Evolutionary conservation across 1,140 invertebrate species (phyloP).

Genomic region (roundworm (Caenorhabditis elegans)): WBcel235 BX284602.5:5889001-5889500

Average conservation of each 20-base stretch:
- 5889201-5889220: not conserved
- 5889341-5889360: not conserved
- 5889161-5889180: not conserved
- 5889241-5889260: conserved; percentile 26
- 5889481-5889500: not conserved
- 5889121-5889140: too few species aligned
- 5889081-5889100: not conserved
- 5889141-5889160: too few species aligned
- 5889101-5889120: too few species aligned
- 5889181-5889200: conserved; percentile 10
- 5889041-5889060: not conserved
- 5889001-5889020: not conserved
- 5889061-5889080: not conserved
- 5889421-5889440: not conserved
- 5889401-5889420: not conserved
- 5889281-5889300: conserved; percentile 15
- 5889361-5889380: not conserved
- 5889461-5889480: not conserved
- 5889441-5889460: not conserved
- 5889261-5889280: conserved; percentile 4
- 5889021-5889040: not conserved
- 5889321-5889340: not conserved
- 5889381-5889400: not conserved
- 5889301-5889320: conserved; percentile 7
- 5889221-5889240: not conserved